A percentile compares a stretch with the other conserved stretches of the same genome.
These are phyloP conservation scores for Penaeus chinensis DNA, from an alignment of 1,140 invertebrate species.

Conservation along the genomic window DNA sequence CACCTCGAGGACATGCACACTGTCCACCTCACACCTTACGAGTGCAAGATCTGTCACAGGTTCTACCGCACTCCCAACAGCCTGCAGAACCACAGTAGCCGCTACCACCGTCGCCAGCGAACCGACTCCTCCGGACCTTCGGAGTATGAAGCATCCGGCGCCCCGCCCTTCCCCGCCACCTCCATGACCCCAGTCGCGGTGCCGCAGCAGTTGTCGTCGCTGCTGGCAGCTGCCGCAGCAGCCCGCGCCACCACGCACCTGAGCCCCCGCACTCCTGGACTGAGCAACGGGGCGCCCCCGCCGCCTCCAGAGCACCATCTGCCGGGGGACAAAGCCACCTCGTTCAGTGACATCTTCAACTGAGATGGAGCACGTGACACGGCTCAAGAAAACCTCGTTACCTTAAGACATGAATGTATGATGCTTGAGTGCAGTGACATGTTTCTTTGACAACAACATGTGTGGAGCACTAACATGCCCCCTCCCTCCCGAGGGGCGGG, in stretches of 20 bases:
- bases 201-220: conserved; percentile 6
- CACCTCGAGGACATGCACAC: conserved; percentile 93
- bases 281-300: conserved; percentile 42
- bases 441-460: conserved; percentile 6
- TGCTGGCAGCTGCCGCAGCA: conserved; percentile 21
- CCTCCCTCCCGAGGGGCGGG: conserved; percentile 5
- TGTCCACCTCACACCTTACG: conserved; percentile 82
- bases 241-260: conserved; percentile 6
- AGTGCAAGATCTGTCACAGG: conserved; percentile 88
- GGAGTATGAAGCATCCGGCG: conserved; percentile 7
- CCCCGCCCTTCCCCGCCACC: background rate
- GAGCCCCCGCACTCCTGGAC: conserved; percentile 9
- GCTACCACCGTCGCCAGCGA: conserved; percentile 68
- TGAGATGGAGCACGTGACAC: conserved; percentile 9
- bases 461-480: conserved; percentile 31
- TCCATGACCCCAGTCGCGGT: conserved; percentile 1
- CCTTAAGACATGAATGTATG: conserved; percentile 36
- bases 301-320: conserved; percentile 16
- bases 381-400: background rate
- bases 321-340: conserved; percentile 27
- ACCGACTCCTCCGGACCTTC: background rate
- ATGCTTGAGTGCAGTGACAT: conserved; percentile 24
- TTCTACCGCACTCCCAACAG: conserved; percentile 76
- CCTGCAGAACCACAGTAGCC: conserved; percentile 71
- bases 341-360: conserved; percentile 47